Base-by-base conservation (phyloP, 2,113 vertebrate species). In the Choloepus hoffmanni region DNA sequence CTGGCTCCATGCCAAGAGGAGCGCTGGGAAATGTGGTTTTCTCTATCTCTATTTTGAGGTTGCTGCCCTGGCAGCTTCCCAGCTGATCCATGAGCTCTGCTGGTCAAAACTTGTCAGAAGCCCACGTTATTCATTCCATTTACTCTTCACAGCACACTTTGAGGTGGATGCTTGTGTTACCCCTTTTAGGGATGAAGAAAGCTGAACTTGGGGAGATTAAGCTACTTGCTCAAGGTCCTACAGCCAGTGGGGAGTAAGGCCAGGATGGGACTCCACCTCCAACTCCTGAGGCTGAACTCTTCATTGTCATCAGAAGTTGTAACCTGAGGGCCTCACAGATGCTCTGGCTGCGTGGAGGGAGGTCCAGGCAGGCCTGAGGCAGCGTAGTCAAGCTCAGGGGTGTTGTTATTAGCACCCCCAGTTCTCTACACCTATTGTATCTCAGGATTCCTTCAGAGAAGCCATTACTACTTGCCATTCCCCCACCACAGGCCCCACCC, bases 321-420 rank as follows among this genome's bases (percentile, higher is more conserved):
- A 23, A 9, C 9, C 45, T 45, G 0, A 0, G 2, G 1, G 3
- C 23, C 36, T 79, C 28, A 19, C 14, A 77, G 48, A 11, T 79
- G 33, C 77, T 76, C 15, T 0, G 10, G 26, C 50, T 33, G 40
- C 33, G 18, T 43, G 0, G 33, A 73, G 21, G 21, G 62, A 28
- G 26, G 40, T 45, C 30, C 0, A 1, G 30, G 33, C 4, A 3
- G 33, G 7, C 53, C 40, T 18, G 78, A 48, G 55, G 45, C 26
- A 16, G 3, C 0, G 0, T 3, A 23, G 30, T 83, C 74, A 87
- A 72, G 85, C 5, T 90, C 72, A 55, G 62, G 73, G 85, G 30
- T 18, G 10, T 50, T 23, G 40, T 77, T 21, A 10, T 94, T 4
- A 15, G 55, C 45, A 85, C 24, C 10, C 33, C 12, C 4, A 11